Evolutionary conservation across 1,140 invertebrate genomes (phyloP), one percentile per base, ranked within the genome.

Genomic region (Tetramorium alpestre): DNA sequence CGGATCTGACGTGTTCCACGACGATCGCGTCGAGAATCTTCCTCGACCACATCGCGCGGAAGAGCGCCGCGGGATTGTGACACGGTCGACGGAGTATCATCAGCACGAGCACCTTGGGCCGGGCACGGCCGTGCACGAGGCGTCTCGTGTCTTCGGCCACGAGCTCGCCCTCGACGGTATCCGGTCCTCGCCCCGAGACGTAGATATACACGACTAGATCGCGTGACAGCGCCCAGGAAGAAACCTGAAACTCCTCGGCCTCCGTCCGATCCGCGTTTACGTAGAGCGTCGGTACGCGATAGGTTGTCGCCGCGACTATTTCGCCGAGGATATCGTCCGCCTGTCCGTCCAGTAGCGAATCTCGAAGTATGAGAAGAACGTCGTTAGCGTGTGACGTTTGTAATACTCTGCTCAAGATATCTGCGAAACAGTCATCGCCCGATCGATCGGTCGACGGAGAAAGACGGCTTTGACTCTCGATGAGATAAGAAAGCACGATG

Each of bases 131-230:
- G 49, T 72, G 64, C 44, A 72, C 10, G 44, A 81, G 28, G 65
- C 49, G 65, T n/a, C 7, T 56, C 49, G 51, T 54, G 49, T 81
- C 78, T 54, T 44, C 22, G 38, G 16, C 65, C 16, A 81, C 16
- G 65, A 81, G 33, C 5, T 65, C 65, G 62, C 78, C 28, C 28
- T 80, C 58, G 49, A 72, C 65, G 33, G 41, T 28, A 72, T 72
- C 65, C 65, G 65, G 78, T 25, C 69, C 78, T 81, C 16, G 78
- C 65, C 51, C 16, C 13, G 78, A 72, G 33, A 70, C 49, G 7
- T 70, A 72, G 78, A 72, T 72, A 58, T 81, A 81, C 49, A 72
- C 49, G 65, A 81, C 22, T 56, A 81, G 78, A 56, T 81, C 78
- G 65, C 65, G 78, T 58, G 65, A 81, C 78, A 72, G 41, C 3